Evolutionary conservation across 2,888 invertebrate species (phyloP).

Genomic region (Allolobophora icterica): DNA sequence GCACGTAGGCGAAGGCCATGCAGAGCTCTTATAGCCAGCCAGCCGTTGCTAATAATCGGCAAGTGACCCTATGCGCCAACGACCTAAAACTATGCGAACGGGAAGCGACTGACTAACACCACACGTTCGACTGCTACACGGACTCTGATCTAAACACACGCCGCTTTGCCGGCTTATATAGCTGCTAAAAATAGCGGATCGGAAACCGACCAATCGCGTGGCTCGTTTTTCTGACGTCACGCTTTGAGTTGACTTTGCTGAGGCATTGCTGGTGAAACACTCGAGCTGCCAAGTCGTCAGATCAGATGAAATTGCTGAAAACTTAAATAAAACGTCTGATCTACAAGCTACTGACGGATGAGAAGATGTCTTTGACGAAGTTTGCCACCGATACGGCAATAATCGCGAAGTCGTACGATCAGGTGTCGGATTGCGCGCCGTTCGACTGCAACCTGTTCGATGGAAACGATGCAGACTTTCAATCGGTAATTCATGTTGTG

Average conservation of each 20-base stretch:
- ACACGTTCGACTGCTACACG: neutral
- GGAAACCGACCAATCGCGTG: neutral
- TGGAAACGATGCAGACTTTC: conserved; percentile 20
- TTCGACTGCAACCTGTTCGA: conserved; percentile 21
- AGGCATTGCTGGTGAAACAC: neutral
- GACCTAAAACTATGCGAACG: conserved; percentile 2
- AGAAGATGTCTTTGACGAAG: neutral
- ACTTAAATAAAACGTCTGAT: neutral
- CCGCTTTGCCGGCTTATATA: neutral
- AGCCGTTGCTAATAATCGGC: conserved; percentile 17
- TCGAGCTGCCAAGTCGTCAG: neutral
- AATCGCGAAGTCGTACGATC: neutral
- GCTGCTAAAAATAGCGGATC: neutral
- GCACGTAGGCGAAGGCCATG: neutral
- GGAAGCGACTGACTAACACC: neutral
- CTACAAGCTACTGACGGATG: too few species aligned
- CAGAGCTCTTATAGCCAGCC: neutral
- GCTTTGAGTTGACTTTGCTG: neutral
- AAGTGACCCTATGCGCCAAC: neutral
- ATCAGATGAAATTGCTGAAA: neutral
- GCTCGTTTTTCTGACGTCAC: neutral
- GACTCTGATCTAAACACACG: neutral
- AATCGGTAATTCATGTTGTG: conserved; percentile 21
- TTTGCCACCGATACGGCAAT: conserved; percentile 3
- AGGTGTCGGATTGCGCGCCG: conserved; percentile 14